Evolutionary conservation across 2,797 vertebrate genomes (phyloP).

Genomic region (Halcyon chelicuti): DNA sequence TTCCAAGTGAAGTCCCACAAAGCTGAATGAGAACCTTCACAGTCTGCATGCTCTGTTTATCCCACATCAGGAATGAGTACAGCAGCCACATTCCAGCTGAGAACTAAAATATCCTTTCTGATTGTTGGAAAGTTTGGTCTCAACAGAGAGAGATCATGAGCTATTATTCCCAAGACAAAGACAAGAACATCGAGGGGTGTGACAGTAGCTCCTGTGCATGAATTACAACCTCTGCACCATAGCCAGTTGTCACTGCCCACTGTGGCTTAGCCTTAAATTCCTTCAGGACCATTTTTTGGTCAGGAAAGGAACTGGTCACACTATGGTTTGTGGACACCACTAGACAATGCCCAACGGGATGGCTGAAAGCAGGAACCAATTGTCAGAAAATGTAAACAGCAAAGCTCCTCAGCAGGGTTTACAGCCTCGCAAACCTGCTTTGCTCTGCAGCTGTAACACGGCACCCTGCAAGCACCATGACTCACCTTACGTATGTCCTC

Average conservation of each 20-base stretch:
- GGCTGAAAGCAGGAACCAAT: neutral
- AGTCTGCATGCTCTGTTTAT: neutral
- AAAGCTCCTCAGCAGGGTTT: neutral
- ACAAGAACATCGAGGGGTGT: neutral
- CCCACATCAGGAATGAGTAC: neutral
- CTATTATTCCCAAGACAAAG: neutral
- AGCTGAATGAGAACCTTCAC: neutral
- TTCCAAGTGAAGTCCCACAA: neutral
- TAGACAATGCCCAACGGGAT: neutral
- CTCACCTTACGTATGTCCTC: conserved; percentile 94
- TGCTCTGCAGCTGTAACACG: neutral
- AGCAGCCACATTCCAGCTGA: neutral
- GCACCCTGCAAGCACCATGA: neutral
- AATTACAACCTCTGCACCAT: neutral
- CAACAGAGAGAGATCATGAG: neutral
- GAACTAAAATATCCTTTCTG: neutral
- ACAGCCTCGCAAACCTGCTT: neutral
- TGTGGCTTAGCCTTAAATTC: neutral
- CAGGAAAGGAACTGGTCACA: neutral
- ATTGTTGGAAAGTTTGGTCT: neutral
- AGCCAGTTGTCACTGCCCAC: neutral
- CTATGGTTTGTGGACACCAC: neutral
- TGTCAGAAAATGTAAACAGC: neutral
- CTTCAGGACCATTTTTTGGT: neutral
- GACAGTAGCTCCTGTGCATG: neutral